Base-by-base conservation (phyloP, 2,888 invertebrate genomes). In the Galeruca laticollis region DNA sequence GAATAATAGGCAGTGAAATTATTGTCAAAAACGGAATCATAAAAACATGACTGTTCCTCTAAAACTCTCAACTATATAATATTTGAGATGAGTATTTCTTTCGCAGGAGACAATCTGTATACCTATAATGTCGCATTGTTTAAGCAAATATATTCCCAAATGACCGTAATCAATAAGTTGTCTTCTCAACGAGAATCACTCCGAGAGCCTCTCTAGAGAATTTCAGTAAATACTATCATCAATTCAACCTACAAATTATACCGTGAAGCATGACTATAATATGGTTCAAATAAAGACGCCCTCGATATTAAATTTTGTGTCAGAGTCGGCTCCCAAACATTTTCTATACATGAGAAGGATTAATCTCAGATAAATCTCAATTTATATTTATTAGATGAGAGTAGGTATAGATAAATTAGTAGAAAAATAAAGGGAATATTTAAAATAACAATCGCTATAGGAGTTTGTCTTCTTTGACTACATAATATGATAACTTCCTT, bases 171-270 rank as follows among this genome's bases (percentile, higher is more conserved):
- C 66, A 66, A 66, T 66, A 66, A 66, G 59, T 51, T 49, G 37
- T 59, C 64, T 72, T 67, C 47, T 51, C 68, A 63, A 51, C 60
- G 26, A 47, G 59, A 73, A 77, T 78, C 77, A 76, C 71, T 26
- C 26, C 70, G 66, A 18, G n/a, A 60, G 68, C 59, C 40, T 76
- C 80, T 75, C 78, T 15, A 21, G 80, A 77, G 80, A 79, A 72
- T 73, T 70, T 77, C 74, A 74, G 80, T 76, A 82, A 83, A 83
- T 81, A 82, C 80, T 81, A 78, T 80, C 79, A 77, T 78, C 79
- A 80, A 81, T 80, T 77, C 78, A 76, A 77, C 78, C 62, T 69
- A 80, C 82, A 82, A 83, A 83, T 83, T 82, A 82, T 79, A 79
- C 79, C 80, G 77, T 81, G 79, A 81, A 80, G 78, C 77, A 79